Evolutionary conservation across 1,140 invertebrate species (phyloP), one percentile per base, ranked within the genome.

Genomic region (Brachionus sp.): DNA sequence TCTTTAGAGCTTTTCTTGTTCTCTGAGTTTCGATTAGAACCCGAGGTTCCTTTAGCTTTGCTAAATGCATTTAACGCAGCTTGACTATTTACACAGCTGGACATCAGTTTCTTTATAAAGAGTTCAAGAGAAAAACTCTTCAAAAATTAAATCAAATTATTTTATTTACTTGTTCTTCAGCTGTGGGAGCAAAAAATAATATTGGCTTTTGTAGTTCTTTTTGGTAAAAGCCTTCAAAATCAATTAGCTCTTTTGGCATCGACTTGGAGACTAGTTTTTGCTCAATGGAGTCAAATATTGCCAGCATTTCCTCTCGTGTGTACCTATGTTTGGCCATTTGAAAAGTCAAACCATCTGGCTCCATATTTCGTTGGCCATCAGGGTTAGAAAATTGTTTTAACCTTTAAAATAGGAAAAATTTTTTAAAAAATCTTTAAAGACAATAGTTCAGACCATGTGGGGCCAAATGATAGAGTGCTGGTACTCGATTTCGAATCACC

Each of bases 251-350:
- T 94, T 88, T 77, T 91, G 91, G 83, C 92, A 90, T n/a, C 93
- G 93, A 77, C 92, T 90, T 85, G 91, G 91, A 78, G 91, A 89
- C 85, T 90, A 91, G 85, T 92, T 91, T 85, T 93, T 92, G 50
- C 35, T 78, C 77, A 37, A 78, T 78, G 29, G 37, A 44, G 13
- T 33, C 29, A 86, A 92, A 95, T 39, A 95, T 87, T 53, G 93
- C 93, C 83, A 96, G 88, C 94, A 96, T 95, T 86, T 95, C 94
- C 89, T 96, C 94, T 85, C 94, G 90, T 35, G 93, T 93, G 85
- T 95, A 95, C 83, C 92, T 90, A 91, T 92, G 91, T 84, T 94
- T 92, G 85, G 93, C 93, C 77, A 93, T 88, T 87, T 93, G 68
- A 33, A 70, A 70, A 6, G 68, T 44, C 35, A 70, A 44, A 19